phyloP scores from a whole-genome alignment of 1,140 invertebrate genomes.

The Elymnias hypermnestra region DNA sequence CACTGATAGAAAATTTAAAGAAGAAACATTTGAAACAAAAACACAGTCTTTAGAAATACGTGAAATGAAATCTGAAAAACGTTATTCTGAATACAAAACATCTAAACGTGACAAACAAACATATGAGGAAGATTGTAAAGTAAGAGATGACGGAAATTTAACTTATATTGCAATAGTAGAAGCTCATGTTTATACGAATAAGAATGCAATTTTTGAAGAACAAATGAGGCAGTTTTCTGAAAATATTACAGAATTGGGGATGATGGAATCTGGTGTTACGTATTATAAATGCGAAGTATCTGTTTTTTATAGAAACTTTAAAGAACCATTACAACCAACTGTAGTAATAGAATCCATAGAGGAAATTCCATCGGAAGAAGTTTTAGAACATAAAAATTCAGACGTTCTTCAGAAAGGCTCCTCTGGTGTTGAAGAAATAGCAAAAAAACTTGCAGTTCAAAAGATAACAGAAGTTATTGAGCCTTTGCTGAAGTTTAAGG shows the following conservation, averaged over 20 bases:
- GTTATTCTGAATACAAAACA: slow-evolving; percentile 11
- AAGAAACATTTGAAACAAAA: slow-evolving; percentile 23
- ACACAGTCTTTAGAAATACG: slow-evolving; percentile 14
- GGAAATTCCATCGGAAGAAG: slow-evolving; percentile 12
- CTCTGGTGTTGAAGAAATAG: slow-evolving; percentile 20
- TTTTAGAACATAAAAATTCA: background rate
- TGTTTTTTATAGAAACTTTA: slow-evolving; percentile 1
- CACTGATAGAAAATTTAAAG: slow-evolving; percentile 12
- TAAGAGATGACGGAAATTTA: slow-evolving; percentile 27
- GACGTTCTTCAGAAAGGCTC: slow-evolving; percentile 11
- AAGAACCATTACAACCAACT: slow-evolving; percentile 5
- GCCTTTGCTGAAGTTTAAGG: slow-evolving; percentile 14
- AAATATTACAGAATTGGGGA: background rate
- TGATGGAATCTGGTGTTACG: background rate
- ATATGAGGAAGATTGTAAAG: slow-evolving; percentile 17
- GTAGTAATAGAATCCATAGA: slow-evolving; percentile 13
- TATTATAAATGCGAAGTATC: slow-evolving; percentile 6
- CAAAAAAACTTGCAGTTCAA: slow-evolving; percentile 24
- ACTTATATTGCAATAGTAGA: slow-evolving; percentile 60
- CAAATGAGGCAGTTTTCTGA: slow-evolving; percentile 29
- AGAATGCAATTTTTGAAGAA: slow-evolving; percentile 44
- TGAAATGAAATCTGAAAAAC: slow-evolving; percentile 17
- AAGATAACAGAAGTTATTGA: slow-evolving; percentile 32
- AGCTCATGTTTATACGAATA: slow-evolving; percentile 59
- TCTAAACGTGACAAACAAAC: slow-evolving; percentile 21